A percentile compares a stretch with the other conserved stretches of the same genome.
Conservation (phyloP, 2,797 vertebrate species). For the Manis crassicaudata region DNA sequence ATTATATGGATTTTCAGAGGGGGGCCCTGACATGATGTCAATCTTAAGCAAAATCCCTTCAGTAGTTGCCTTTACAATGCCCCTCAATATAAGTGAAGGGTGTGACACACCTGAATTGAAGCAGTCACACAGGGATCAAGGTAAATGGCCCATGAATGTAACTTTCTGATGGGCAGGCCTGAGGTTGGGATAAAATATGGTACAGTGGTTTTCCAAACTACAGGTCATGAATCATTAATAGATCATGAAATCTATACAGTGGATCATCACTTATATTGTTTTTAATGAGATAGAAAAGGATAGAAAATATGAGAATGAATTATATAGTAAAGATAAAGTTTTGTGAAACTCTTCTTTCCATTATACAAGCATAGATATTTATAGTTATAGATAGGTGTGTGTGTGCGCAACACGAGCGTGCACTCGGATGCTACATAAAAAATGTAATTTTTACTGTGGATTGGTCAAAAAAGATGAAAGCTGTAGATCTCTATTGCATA, state of each 20-base stretch:
- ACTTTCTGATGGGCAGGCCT: neutral
- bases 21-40: neutral
- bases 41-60: neutral
- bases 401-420: neutral
- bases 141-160: neutral
- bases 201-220: neutral
- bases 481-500: neutral
- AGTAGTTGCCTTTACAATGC: neutral
- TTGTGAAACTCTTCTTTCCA: constrained; percentile 39
- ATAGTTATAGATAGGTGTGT: neutral
- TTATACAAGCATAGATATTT: neutral
- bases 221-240: neutral
- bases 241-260: neutral
- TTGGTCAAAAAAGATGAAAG: constrained; percentile 4
- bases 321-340: neutral
- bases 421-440: neutral
- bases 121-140: neutral
- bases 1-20: neutral
- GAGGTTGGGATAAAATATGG: neutral
- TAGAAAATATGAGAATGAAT: constrained; percentile 1
- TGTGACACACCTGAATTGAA: neutral
- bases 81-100: neutral
- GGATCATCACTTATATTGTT: neutral
- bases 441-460: neutral
- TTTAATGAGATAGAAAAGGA: constrained; percentile 20